Conservation (phyloP, 2,797 vertebrate species). For the Amphiprion clarkii region DNA sequence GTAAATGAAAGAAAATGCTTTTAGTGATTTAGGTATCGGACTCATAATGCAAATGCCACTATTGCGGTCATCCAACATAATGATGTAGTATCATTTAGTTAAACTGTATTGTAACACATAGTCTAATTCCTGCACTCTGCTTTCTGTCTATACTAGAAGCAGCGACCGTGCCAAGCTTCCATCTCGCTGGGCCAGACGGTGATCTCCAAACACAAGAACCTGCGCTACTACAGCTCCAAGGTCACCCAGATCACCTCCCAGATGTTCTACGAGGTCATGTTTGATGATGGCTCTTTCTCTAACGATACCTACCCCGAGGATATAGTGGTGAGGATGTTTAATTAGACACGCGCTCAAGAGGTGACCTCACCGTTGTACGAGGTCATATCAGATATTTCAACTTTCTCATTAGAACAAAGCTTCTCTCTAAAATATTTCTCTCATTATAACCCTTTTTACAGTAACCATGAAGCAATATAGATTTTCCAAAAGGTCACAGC, state of each 20-base stretch:
- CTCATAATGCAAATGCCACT: constrained; percentile 2
- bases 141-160: constrained; percentile 82
- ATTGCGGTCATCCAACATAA: neutral
- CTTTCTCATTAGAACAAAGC: constrained; percentile 5
- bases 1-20: neutral
- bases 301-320: constrained; percentile 97
- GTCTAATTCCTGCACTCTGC: constrained; percentile 42
- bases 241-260: constrained; percentile 92
- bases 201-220: constrained; percentile 96
- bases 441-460: neutral
- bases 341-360: constrained; percentile 43
- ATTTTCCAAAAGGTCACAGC: constrained; percentile 12
- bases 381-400: constrained; percentile 25
- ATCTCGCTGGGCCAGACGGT: constrained; percentile 95
- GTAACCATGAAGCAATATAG: neutral
- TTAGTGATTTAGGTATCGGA: neutral
- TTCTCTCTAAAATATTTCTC: neutral
- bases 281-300: constrained; percentile 97
- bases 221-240: constrained; percentile 95
- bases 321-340: constrained; percentile 90
- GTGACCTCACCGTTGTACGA: constrained; percentile 32
- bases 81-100: neutral
- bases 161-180: constrained; percentile 85
- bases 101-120: neutral
- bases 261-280: constrained; percentile 96